Percentiles rank a stretch among this genome's conserved stretches.
Evolutionary conservation across 2,113 vertebrate genomes (phyloP).

Genomic region (Corydoras sp.): DNA sequence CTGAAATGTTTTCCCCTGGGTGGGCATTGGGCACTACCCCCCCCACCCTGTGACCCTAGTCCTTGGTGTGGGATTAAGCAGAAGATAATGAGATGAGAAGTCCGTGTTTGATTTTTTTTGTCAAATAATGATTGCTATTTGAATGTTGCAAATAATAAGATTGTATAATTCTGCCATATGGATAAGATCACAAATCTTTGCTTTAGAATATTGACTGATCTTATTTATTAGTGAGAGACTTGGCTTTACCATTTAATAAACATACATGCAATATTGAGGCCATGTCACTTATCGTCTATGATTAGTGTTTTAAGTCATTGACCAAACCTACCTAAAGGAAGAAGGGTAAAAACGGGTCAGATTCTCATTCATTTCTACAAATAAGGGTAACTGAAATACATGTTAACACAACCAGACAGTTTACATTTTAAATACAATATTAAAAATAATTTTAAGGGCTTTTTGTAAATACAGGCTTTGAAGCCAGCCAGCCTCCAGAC

Average conservation of each 20-base stretch:
- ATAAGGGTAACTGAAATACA: neutral
- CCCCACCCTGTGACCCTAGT: no score
- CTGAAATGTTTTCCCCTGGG: no score
- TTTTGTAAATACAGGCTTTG: no score
- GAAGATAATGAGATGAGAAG: no score
- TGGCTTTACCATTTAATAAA: slow-evolving; percentile 31
- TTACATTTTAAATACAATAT: no score
- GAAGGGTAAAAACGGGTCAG: neutral
- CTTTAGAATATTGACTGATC: slow-evolving; percentile 33
- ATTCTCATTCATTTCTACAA: neutral
- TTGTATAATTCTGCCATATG: slow-evolving; percentile 25
- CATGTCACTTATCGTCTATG: slow-evolving; percentile 19
- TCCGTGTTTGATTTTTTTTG: neutral
- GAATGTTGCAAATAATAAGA: slow-evolving; percentile 2
- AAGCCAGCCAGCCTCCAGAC: no score
- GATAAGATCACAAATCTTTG: slow-evolving; percentile 34
- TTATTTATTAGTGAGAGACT: slow-evolving; percentile 27
- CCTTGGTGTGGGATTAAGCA: no score
- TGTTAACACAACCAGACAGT: no score
- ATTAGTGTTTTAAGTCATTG: slow-evolving; percentile 12
- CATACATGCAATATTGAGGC: slow-evolving; percentile 23
- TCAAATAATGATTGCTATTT: slow-evolving; percentile 26
- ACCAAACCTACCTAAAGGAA: neutral
- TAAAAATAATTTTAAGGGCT: no score
- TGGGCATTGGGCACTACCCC: no score